Conservation (phyloP, 2,888 invertebrate genomes). For the Tetragonisca angustula region DNA sequence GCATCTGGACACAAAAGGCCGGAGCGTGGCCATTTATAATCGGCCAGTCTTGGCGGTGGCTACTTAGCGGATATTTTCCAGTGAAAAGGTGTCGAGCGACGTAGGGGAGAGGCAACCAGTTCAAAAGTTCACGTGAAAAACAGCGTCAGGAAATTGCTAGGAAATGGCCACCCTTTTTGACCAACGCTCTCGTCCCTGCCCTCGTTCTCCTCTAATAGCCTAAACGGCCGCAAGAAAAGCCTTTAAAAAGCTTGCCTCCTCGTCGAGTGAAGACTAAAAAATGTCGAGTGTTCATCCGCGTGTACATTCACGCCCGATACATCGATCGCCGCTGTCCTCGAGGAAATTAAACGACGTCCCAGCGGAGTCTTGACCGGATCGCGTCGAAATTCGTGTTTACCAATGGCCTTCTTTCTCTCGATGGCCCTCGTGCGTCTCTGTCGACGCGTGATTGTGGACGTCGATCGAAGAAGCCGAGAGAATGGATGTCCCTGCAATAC, state of each 20-base stretch:
- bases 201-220: conserved; percentile 58
- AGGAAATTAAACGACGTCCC: conserved; percentile 65
- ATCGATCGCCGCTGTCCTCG: conserved; percentile 18
- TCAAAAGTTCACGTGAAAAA: conserved; percentile 82
- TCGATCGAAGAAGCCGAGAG: background rate
- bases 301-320: background rate
- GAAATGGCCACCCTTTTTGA: conserved; percentile 78
- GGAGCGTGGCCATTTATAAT: conserved; percentile 79
- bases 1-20: conserved; percentile 75
- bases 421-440: conserved; percentile 11
- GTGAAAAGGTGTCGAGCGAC: conserved; percentile 60
- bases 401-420: background rate
- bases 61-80: conserved; percentile 81
- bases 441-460: background rate
- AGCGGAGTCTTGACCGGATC: background rate
- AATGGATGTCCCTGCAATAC: background rate
- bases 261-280: conserved; percentile 57
- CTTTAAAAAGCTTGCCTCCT: conserved; percentile 57
- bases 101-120: conserved; percentile 51
- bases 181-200: conserved; percentile 54
- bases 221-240: conserved; percentile 67
- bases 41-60: conserved; percentile 68
- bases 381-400: conserved; percentile 10
- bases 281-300: conserved; percentile 44
- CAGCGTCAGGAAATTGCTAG: conserved; percentile 82